Conservation (phyloP, 2,888 invertebrate species). For the Leptogaster cylindrica region DNA sequence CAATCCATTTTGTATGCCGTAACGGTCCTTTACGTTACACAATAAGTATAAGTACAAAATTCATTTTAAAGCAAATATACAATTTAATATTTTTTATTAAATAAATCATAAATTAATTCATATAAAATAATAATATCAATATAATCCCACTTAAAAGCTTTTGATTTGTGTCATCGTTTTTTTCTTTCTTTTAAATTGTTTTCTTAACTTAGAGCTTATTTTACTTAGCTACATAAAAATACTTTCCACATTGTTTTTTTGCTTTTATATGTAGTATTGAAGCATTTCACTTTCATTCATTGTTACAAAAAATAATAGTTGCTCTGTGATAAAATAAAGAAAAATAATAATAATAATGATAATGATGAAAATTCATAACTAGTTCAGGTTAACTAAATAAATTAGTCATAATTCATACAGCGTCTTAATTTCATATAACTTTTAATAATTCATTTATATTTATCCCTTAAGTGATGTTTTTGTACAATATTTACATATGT, state of each 20-base stretch:
- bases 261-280: neutral
- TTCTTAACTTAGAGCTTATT: neutral
- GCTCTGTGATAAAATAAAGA: neutral
- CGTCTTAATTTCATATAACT: too few relatives aligned
- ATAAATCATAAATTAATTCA: conserved; percentile 30
- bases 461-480: conserved; percentile 19
- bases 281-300: neutral
- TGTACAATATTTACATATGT: conserved; percentile 46
- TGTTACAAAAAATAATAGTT: conserved; percentile 10
- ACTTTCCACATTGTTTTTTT: neutral
- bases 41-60: conserved; percentile 28
- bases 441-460: too few relatives aligned
- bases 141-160: neutral
- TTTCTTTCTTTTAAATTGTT: neutral
- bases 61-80: conserved; percentile 34
- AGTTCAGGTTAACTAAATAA: neutral
- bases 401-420: too few relatives aligned
- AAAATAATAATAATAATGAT: neutral
- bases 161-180: neutral
- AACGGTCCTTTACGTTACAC: neutral
- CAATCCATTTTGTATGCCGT: neutral
- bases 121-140: conserved; percentile 22
- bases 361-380: neutral
- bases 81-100: conserved; percentile 15
- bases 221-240: conserved; percentile 29